A percentile compares a stretch with the other conserved stretches of the same genome.
Evolutionary conservation across 2,888 invertebrate genomes (phyloP).

Genomic region (Pyrochroa serraticornis): DNA sequence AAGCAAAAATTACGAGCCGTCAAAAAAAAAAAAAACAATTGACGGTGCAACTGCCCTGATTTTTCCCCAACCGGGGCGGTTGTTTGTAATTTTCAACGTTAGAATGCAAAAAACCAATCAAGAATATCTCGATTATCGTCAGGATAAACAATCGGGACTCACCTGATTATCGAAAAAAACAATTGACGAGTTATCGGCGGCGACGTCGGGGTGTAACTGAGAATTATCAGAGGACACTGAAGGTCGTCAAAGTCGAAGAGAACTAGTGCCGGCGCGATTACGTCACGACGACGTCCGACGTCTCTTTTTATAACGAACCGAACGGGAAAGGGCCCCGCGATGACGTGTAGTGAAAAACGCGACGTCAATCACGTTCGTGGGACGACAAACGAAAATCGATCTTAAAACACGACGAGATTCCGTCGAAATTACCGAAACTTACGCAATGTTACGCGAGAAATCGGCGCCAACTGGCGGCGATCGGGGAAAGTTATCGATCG

Average conservation of each 20-base stretch:
- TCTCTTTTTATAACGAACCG: slow-evolving; percentile 4
- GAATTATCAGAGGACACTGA: slow-evolving; percentile 21
- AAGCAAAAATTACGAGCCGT: too few species aligned
- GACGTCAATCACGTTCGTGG: neutral
- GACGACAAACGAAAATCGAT: neutral
- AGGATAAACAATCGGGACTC: too few species aligned
- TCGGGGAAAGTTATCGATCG: too few species aligned
- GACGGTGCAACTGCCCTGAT: too few species aligned
- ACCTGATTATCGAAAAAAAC: neutral
- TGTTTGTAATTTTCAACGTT: too few species aligned
- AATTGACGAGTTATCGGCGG: slow-evolving; percentile 9
- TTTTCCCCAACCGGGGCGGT: too few species aligned
- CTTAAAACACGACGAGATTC: slow-evolving; percentile 1
- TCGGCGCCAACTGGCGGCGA: too few species aligned
- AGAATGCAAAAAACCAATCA: too few species aligned
- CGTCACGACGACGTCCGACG: slow-evolving; percentile 1
- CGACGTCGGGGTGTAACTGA: slow-evolving; percentile 7
- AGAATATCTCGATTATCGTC: too few species aligned
- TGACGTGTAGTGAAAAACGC: slow-evolving; percentile 12
- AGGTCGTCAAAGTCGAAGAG: slow-evolving; percentile 16
- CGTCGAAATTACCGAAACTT: slow-evolving; percentile 4
- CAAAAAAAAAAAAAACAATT: too few species aligned
- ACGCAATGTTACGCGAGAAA: slow-evolving; percentile 13
- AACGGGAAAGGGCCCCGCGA: neutral
- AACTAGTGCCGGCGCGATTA: slow-evolving; percentile 3